Percentiles rank a stretch among this genome's conserved stretches.
Evolutionary conservation across 2,888 invertebrate species (phyloP).

Genomic region (Chrysolina oricalcia): DNA sequence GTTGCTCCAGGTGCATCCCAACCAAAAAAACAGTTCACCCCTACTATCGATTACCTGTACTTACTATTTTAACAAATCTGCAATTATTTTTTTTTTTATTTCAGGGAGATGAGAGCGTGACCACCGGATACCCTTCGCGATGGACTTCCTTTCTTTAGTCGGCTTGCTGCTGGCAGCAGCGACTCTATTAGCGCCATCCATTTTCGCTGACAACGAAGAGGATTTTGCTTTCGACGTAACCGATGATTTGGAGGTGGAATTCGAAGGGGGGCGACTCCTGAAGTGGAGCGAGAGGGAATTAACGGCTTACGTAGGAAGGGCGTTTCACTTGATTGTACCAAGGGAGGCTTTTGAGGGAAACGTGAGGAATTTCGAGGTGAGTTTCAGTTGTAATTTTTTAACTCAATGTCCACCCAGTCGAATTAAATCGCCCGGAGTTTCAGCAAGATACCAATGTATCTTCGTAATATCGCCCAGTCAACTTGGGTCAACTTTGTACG

Average conservation of each 20-base stretch:
- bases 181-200: constrained; percentile 39
- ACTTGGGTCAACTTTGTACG: no score
- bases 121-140: constrained; percentile 36
- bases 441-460: no score
- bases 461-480: no score
- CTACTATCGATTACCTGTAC: no score
- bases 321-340: constrained; percentile 83
- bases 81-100: constrained; percentile 34
- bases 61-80: not conserved
- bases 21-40: no score
- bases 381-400: constrained; percentile 42
- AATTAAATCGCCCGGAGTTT: no score
- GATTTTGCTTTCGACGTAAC: constrained; percentile 70
- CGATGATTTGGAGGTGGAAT: constrained; percentile 66
- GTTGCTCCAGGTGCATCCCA: no score
- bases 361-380: constrained; percentile 82
- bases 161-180: constrained; percentile 54
- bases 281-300: constrained; percentile 75
- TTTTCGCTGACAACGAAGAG: constrained; percentile 61
- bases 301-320: constrained; percentile 80
- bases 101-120: constrained; percentile 55
- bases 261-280: constrained; percentile 50
- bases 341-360: constrained; percentile 79
- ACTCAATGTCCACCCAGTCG: not conserved
- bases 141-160: constrained; percentile 34